phyloP scores from a whole-genome alignment of 35 echinoderm and acorn worm genomes.

The Amphiura filiformis region DNA sequence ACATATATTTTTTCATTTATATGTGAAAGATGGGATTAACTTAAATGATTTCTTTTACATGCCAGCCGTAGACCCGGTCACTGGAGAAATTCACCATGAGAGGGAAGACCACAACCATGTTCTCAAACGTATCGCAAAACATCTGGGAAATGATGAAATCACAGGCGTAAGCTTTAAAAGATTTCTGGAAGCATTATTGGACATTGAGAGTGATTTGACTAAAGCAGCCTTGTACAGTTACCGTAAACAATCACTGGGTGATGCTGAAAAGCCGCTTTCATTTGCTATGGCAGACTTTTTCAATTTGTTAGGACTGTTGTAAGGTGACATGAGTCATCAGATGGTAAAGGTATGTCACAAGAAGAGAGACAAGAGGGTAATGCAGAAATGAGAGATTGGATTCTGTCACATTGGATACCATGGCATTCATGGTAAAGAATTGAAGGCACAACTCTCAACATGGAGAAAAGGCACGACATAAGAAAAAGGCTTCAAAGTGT shows the following conservation, averaged over 20 bases:
- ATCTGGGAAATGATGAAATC: background rate
- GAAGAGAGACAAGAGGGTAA: background rate
- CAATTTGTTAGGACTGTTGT: background rate
- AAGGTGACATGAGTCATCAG: background rate
- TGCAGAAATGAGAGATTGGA: background rate
- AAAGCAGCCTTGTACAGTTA: background rate
- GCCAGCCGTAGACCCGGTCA: background rate
- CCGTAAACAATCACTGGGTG: background rate
- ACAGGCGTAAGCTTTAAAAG: background rate
- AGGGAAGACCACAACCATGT: background rate
- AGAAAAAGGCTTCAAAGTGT: no score
- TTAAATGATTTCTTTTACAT: background rate
- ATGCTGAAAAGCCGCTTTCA: background rate
- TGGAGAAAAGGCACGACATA: no score
- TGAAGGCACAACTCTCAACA: no score
- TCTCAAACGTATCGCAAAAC: background rate
- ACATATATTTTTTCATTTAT: background rate
- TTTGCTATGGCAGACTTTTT: background rate
- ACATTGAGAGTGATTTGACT: background rate
- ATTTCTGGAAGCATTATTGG: background rate
- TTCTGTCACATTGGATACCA: background rate
- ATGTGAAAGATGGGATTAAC: background rate
- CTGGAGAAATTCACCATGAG: background rate
- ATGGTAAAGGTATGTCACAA: background rate
- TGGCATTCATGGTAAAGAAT: no score